phyloP scores from a whole-genome alignment of 2,113 vertebrate genomes.

The Callipepla californica region DNA sequence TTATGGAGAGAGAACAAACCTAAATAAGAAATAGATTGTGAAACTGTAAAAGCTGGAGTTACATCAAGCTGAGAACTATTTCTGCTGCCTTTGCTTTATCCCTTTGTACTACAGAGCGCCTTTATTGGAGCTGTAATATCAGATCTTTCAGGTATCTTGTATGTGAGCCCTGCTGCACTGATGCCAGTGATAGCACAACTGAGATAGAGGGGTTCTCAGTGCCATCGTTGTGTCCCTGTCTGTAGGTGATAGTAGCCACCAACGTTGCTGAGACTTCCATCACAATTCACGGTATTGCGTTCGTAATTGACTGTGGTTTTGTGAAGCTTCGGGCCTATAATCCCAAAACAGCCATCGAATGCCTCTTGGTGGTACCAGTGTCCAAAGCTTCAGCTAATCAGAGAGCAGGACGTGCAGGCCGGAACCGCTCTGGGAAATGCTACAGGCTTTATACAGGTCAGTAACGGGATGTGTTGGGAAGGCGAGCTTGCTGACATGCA shows the following conservation, averaged over 20 bases:
- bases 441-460: conserved; percentile 95
- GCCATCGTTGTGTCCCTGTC: neutral
- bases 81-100: neutral
- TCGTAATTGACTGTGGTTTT: conserved; percentile 96
- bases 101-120: neutral
- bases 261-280: conserved; percentile 98
- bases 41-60: neutral
- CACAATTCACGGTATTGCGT: conserved; percentile 91
- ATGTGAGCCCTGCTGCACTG: neutral
- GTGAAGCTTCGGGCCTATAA: conserved; percentile 97
- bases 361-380: conserved; percentile 93
- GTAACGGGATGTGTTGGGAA: neutral
- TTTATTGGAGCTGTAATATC: neutral
- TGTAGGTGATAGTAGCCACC: conserved; percentile 95
- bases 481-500: neutral
- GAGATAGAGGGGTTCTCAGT: neutral
- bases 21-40: neutral
- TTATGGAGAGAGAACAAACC: neutral
- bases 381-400: conserved; percentile 96
- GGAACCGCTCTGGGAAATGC: conserved; percentile 93
- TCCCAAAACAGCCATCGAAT: conserved; percentile 92
- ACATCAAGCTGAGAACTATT: neutral
- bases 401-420: conserved; percentile 91
- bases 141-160: neutral
- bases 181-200: neutral